phyloP scores from a whole-genome alignment of 2,888 invertebrate genomes.

The Allacma fusca region DNA sequence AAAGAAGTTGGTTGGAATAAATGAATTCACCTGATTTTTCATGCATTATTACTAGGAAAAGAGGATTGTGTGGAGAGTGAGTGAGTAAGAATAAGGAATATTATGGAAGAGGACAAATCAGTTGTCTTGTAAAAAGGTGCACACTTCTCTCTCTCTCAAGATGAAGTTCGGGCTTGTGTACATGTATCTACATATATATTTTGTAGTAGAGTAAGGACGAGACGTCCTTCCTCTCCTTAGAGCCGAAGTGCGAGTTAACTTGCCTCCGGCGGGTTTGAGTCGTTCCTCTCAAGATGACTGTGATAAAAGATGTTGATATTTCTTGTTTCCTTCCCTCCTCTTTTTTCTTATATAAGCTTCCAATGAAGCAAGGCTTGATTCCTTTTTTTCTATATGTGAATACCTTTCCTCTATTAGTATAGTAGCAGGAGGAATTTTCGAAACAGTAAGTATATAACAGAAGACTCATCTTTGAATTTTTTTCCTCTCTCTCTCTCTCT shows the following conservation, averaged over 20 bases:
- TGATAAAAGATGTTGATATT: conserved; percentile 16
- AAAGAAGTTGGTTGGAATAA: background rate
- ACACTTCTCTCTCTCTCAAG: background rate
- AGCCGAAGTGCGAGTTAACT: too few relatives aligned
- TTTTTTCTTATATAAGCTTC: background rate
- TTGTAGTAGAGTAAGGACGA: background rate
- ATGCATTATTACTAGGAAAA: background rate
- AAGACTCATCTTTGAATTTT: background rate
- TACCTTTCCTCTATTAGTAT: too few relatives aligned
- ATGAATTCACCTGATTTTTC: background rate
- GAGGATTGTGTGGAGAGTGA: background rate
- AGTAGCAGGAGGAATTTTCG: background rate
- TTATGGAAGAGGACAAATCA: conserved; percentile 2
- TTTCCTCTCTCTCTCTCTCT: background rate
- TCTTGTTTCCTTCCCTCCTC: conserved; percentile 12
- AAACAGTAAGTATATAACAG: background rate
- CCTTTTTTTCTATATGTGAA: too few relatives aligned
- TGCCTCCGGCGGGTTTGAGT: background rate
- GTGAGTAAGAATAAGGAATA: background rate
- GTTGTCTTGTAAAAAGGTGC: background rate
- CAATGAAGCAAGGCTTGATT: background rate
- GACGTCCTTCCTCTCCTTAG: conserved; percentile 7
- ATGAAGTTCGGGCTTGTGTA: background rate
- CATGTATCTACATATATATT: too few relatives aligned
- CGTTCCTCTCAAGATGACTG: conserved; percentile 8